Base-by-base conservation (phyloP, 2,888 invertebrate species). In the Patella pellucida region DNA sequence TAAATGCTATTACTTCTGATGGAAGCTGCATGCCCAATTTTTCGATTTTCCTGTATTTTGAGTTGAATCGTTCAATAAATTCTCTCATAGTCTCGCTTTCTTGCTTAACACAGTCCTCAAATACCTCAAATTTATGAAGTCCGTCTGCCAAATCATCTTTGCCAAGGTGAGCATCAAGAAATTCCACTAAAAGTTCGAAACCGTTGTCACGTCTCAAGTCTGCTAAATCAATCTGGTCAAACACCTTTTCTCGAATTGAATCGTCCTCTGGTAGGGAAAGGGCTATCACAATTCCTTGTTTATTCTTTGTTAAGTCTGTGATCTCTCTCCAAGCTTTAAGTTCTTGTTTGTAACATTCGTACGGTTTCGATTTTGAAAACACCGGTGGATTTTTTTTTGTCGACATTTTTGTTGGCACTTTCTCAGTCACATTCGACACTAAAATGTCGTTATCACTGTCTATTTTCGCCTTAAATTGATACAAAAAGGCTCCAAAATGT, bases 121-220 rank as follows among this genome's bases (percentile, higher is more conserved):
- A 68, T 68, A 12, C 68, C 27, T 68, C 68, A 27, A 68, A 68
- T 68, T 68, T 68, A 19, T 68, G 68, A 52, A 52, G 52, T 52
- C 52, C 52, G 52, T 52, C 52, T 52, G 52, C 52, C 52, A 52
- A 52, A 12, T 52, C 52, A 52, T 52, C 52, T 52, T 52, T 52
- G 52, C 52, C 52, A 52, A 52, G 52, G 52, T 52, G 52, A 52
- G 52, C 52, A 52, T 52, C 52, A 52, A 52, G 52, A 52, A 52
- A 52, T 52, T 52, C 52, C 52, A 52, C 52, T 52, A 52, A 52
- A 52, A 52, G 52, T 52, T 52, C 52, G 52, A 52, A 52, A 52
- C 52, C 52, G 52, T 52, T 52, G 52, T 52, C 52, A 52, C 52
- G 52, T 52, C 52, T 52, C 15, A 68, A 68, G 27, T 68, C 68